Conservation (phyloP, 2,113 vertebrate genomes). For the Ornithorhynchus anatinus region DNA sequence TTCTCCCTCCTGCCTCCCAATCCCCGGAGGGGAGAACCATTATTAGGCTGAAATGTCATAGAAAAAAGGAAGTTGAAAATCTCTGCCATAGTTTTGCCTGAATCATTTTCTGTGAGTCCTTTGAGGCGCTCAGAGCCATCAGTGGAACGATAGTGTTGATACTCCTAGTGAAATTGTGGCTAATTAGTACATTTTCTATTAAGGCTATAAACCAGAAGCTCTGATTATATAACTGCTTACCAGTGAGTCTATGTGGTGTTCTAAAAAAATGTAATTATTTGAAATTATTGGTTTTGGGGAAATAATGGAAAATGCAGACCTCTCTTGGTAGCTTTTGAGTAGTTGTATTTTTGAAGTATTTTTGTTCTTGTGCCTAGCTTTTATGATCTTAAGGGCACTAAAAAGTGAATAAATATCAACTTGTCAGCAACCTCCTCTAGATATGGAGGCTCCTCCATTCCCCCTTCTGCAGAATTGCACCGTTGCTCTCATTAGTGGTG, state of each 20-base stretch:
- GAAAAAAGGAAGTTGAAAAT: neutral
- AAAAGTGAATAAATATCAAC: neutral
- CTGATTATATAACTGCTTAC: constrained; percentile 11
- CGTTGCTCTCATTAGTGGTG: constrained; percentile 11
- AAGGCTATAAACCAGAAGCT: neutral
- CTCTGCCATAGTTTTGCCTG: neutral
- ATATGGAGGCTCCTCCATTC: neutral
- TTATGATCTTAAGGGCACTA: neutral
- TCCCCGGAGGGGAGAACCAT: no score
- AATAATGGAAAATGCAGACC: neutral
- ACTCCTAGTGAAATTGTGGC: neutral
- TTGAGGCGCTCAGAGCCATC: neutral
- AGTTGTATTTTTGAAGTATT: neutral
- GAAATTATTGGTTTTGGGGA: neutral
- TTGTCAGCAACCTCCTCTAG: neutral
- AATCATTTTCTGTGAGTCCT: neutral
- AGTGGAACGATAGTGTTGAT: neutral
- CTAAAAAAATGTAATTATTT: constrained; percentile 2
- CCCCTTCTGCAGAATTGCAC: neutral
- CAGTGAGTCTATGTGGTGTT: neutral
- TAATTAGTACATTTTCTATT: neutral
- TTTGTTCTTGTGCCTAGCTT: neutral
- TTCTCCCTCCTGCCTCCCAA: no score
- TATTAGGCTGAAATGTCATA: neutral
- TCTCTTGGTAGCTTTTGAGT: neutral